Percentiles rank a stretch among this genome's conserved stretches.
phyloP scores from a whole-genome alignment of 2,113 vertebrate genomes.

The Pomatostomus ruficeps region DNA sequence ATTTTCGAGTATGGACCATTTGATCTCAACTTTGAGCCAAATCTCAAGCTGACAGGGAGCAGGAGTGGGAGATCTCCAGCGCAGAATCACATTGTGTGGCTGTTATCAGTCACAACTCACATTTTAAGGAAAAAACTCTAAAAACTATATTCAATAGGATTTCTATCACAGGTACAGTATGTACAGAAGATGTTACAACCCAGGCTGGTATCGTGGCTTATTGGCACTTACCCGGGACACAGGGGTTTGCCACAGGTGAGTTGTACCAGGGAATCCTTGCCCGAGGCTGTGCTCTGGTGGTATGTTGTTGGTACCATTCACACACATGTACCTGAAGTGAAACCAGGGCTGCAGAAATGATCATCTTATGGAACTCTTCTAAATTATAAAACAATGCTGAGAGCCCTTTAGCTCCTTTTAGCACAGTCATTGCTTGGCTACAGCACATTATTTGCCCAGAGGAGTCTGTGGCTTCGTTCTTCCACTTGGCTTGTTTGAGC shows the following conservation, averaged over 20 bases:
- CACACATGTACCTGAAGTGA: background rate
- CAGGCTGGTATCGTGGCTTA: rapidly evolving
- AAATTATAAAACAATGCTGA: background rate
- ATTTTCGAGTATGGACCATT: background rate
- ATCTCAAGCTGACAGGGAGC: background rate
- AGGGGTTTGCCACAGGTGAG: background rate
- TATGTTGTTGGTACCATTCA: background rate
- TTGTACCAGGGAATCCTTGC: rapidly evolving
- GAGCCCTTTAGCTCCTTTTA: background rate
- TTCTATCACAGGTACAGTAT: background rate
- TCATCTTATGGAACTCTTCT: background rate
- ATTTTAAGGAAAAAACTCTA: background rate
- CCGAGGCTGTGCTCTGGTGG: background rate
- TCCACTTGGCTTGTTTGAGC: background rate
- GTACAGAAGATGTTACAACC: background rate
- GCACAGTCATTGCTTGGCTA: background rate
- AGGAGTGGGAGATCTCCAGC: background rate
- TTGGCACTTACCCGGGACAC: background rate
- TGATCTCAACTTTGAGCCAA: background rate
- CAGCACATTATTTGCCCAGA: background rate
- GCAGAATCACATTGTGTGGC: background rate
- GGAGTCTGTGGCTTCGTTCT: background rate
- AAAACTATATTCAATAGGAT: background rate
- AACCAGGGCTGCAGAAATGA: background rate
- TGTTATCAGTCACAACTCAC: background rate